Conservation (phyloP, 2,797 vertebrate genomes). For the Morus bassanus region DNA sequence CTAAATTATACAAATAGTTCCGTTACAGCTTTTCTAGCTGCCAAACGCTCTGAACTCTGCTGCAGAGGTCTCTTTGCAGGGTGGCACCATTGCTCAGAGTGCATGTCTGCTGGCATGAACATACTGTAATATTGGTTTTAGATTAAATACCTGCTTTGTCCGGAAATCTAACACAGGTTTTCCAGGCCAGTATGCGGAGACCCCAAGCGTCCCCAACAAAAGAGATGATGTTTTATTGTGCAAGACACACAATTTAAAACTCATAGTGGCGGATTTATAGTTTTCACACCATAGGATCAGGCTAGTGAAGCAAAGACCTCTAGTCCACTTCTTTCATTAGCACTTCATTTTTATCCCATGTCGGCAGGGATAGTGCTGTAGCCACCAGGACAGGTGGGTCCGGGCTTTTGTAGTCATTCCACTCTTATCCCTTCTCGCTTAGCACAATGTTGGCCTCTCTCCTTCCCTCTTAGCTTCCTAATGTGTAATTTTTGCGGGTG, state of each 20-base stretch:
- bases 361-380: background rate
- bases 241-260: background rate
- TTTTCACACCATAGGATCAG: background rate
- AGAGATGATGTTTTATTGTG: background rate
- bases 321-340: background rate
- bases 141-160: background rate
- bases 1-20: background rate
- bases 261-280: background rate
- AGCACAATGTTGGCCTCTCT: background rate
- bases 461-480: background rate
- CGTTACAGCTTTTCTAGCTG: background rate
- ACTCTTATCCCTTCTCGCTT: background rate
- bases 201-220: too few species aligned
- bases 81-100: background rate
- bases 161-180: background rate
- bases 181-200: background rate
- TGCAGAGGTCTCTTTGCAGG: background rate
- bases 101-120: too few species aligned
- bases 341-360: background rate
- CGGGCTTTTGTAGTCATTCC: background rate
- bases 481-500: background rate
- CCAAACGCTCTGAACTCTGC: background rate
- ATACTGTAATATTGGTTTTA: background rate
- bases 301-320: background rate
- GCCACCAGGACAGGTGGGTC: background rate